Conservation (phyloP, 2,888 invertebrate genomes). For the Endomychus coccineus region DNA sequence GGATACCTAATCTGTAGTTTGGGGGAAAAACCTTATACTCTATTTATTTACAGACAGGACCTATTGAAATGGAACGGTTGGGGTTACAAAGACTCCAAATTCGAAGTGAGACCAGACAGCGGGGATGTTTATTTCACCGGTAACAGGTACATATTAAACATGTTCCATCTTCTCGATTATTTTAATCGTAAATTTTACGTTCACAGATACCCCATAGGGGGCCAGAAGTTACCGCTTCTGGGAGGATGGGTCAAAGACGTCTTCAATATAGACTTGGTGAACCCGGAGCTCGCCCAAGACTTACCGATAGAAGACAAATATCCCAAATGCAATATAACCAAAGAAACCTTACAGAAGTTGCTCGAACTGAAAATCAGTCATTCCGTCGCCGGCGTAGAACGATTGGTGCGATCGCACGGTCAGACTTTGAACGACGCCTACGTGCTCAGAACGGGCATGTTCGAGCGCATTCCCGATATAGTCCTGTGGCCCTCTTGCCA, state of each 20-base stretch:
- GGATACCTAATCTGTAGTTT: no score
- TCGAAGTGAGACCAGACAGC: slow-evolving; percentile 41
- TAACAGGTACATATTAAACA: slow-evolving; percentile 72
- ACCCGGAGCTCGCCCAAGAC: slow-evolving; percentile 50
- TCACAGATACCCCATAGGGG: slow-evolving; percentile 69
- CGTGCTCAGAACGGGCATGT: slow-evolving; percentile 61
- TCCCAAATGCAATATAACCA: slow-evolving; percentile 59
- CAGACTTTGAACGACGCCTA: slow-evolving; percentile 90
- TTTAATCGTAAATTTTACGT: no score
- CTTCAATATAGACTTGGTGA: slow-evolving; percentile 58
- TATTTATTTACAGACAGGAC: slow-evolving; percentile 62
- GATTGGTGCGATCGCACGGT: slow-evolving; percentile 84
- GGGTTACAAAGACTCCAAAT: slow-evolving; percentile 97
- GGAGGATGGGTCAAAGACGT: slow-evolving; percentile 70
- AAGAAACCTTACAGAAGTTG: slow-evolving; percentile 54
- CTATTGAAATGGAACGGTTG: slow-evolving; percentile 98
- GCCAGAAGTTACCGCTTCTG: slow-evolving; percentile 67
- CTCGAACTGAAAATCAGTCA: slow-evolving; percentile 49
- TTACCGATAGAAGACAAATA: slow-evolving; percentile 48
- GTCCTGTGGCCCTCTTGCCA: slow-evolving; percentile 88
- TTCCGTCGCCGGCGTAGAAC: slow-evolving; percentile 72
- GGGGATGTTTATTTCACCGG: slow-evolving; percentile 68
- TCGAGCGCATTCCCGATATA: slow-evolving; percentile 84
- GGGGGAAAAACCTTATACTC: neutral
- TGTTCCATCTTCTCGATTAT: no score